Evolutionary conservation across 2,113 vertebrate genomes (phyloP).

Genomic region (Talpa occidentalis): DNA sequence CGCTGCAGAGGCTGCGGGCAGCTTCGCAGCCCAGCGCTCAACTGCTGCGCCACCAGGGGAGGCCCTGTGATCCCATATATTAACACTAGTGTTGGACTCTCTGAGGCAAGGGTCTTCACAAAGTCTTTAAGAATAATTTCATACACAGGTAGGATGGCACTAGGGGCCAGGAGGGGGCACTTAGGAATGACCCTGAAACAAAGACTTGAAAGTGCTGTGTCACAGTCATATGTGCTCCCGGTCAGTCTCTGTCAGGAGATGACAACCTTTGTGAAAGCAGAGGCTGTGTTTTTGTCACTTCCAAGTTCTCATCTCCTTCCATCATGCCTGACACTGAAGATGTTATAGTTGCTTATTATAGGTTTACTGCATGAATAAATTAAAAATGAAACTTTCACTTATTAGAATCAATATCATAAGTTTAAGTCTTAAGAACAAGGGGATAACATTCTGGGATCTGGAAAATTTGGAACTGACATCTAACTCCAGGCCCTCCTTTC

Average conservation of each 20-base stretch:
- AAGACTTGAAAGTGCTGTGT: not conserved
- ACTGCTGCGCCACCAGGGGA: too few relatives aligned
- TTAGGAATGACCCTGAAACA: not conserved
- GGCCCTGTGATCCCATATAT: not conserved
- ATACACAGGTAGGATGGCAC: not conserved
- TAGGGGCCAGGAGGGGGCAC: accelerated
- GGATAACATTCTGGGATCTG: not conserved
- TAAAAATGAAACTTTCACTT: not conserved
- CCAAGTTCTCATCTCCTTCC: not conserved
- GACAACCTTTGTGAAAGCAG: not conserved
- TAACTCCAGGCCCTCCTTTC: not conserved
- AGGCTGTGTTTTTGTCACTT: not conserved
- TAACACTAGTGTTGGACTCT: not conserved
- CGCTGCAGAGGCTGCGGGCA: too few relatives aligned
- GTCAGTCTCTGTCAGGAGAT: not conserved
- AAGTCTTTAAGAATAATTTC: not conserved
- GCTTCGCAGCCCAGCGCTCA: too few relatives aligned
- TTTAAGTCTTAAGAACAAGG: not conserved
- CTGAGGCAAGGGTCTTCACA: not conserved
- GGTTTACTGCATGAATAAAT: not conserved
- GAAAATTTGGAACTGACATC: not conserved
- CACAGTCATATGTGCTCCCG: not conserved
- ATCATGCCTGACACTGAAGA: not conserved
- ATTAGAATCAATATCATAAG: not conserved
- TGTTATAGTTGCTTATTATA: not conserved